phyloP scores from a whole-genome alignment of 2,113 vertebrate species.

The Gymnocephalus cernua region DNA sequence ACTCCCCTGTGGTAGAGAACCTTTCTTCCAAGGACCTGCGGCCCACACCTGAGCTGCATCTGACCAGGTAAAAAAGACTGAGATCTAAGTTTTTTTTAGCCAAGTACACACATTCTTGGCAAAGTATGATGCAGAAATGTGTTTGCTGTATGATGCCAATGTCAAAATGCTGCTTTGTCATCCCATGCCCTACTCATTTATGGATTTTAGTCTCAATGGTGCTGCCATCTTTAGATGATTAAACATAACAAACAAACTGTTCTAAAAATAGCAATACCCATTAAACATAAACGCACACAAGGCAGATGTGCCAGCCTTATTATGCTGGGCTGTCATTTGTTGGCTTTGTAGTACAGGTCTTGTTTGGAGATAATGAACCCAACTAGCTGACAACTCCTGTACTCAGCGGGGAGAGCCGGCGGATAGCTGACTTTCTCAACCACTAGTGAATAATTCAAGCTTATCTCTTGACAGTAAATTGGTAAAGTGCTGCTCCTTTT shows the following conservation, averaged over 20 bases:
- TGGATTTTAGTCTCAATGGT: constrained; percentile 35
- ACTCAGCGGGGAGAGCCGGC: constrained; percentile 22
- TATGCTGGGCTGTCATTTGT: constrained; percentile 55
- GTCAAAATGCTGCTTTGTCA: constrained; percentile 29
- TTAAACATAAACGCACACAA: constrained; percentile 65
- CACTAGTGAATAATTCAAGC: constrained; percentile 37
- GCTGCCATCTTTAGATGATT: constrained; percentile 69
- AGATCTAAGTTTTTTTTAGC: neutral
- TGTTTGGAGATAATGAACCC: constrained; percentile 67
- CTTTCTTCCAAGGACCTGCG: constrained; percentile 77
- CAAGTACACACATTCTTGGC: neutral
- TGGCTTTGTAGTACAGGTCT: constrained; percentile 53
- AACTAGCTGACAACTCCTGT: constrained; percentile 56
- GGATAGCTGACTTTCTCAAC: constrained; percentile 39
- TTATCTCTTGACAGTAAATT: constrained; percentile 24
- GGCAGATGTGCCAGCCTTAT: constrained; percentile 48
- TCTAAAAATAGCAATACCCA: constrained; percentile 67
- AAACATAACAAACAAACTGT: constrained; percentile 58
- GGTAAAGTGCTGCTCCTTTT: constrained; percentile 2
- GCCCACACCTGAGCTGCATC: constrained; percentile 79
- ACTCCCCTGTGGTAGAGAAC: constrained; percentile 88
- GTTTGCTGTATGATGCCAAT: constrained; percentile 12
- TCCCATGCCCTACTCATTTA: constrained; percentile 14
- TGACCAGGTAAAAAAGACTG: constrained; percentile 84
- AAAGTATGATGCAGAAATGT: neutral